A percentile compares a stretch with the other conserved stretches of the same genome.
Conservation (phyloP, 2,113 vertebrate genomes). For the Natator depressus region DNA sequence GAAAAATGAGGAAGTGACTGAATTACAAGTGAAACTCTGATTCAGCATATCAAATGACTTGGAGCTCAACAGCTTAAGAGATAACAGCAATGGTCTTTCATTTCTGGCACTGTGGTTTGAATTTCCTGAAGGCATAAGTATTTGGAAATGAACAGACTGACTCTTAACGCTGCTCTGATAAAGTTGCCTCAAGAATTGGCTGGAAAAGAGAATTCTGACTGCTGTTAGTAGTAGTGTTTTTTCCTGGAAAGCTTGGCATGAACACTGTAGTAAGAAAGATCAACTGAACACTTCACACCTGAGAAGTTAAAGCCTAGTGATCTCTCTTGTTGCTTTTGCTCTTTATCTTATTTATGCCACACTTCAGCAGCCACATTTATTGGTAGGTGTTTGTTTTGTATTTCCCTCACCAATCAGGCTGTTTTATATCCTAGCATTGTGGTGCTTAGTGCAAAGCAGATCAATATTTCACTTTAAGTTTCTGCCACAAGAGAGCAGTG, state of each 20-base stretch:
- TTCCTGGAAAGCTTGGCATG: not conserved
- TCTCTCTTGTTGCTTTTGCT: not conserved
- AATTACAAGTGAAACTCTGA: not conserved
- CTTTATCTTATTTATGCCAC: not conserved
- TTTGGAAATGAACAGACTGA: not conserved
- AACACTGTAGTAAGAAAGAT: not conserved
- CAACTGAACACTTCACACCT: not conserved
- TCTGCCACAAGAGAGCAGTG: slow-evolving; percentile 73
- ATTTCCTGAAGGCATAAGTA: not conserved
- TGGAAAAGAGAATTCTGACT: not conserved
- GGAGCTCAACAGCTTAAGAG: not conserved
- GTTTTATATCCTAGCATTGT: accelerated
- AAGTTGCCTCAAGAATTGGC: not conserved
- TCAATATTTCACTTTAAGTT: not conserved
- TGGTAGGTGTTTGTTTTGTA: not conserved
- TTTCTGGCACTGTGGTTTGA: not conserved
- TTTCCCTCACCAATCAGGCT: not conserved
- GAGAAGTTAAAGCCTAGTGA: not conserved
- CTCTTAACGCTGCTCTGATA: not conserved
- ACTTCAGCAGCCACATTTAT: not conserved
- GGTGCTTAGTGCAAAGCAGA: accelerated
- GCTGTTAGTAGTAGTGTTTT: not conserved
- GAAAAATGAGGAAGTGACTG: not conserved
- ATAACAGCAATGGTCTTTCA: not conserved
- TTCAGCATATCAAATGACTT: not conserved